Conservation (phyloP, 2,797 vertebrate genomes). For the Aulostomus chinensis region DNA sequence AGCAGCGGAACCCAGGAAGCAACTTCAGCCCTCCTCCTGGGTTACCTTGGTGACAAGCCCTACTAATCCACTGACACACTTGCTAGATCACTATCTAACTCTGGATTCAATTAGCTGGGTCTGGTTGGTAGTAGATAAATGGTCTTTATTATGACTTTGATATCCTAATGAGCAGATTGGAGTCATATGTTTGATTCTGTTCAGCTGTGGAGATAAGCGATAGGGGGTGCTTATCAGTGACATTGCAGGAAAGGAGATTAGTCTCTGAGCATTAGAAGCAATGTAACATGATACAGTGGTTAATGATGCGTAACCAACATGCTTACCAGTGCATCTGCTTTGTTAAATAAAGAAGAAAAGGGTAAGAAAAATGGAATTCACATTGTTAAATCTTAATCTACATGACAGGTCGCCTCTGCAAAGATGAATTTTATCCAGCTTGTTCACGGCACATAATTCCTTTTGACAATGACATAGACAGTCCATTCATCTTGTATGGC, state of each 20-base stretch:
- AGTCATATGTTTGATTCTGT: constrained; percentile 55
- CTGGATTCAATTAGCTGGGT: constrained; percentile 75
- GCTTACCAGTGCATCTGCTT: constrained; percentile 49
- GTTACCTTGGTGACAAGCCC: constrained; percentile 69
- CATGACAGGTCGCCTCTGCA: constrained; percentile 27
- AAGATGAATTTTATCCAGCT: constrained; percentile 24
- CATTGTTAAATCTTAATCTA: constrained; percentile 25
- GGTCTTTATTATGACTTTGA: constrained; percentile 60
- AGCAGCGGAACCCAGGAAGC: constrained; percentile 40
- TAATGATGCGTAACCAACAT: constrained; percentile 66
- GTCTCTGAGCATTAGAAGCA: constrained; percentile 58
- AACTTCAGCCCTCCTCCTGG: constrained; percentile 32
- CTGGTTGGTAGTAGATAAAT: constrained; percentile 71
- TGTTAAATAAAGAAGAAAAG: constrained; percentile 27
- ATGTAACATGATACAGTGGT: constrained; percentile 52
- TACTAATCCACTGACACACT: constrained; percentile 79
- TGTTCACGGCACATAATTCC: constrained; percentile 34
- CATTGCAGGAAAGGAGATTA: constrained; percentile 57
- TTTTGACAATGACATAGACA: constrained; percentile 51
- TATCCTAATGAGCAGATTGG: constrained; percentile 57
- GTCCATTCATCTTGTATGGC: constrained; percentile 43
- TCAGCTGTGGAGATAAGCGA: constrained; percentile 51
- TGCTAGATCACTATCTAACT: constrained; percentile 66
- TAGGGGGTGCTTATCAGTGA: constrained; percentile 54
- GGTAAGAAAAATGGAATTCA: constrained; percentile 3